Base-by-base conservation (phyloP, 2,888 invertebrate species). In the Serrognathus titanus region DNA sequence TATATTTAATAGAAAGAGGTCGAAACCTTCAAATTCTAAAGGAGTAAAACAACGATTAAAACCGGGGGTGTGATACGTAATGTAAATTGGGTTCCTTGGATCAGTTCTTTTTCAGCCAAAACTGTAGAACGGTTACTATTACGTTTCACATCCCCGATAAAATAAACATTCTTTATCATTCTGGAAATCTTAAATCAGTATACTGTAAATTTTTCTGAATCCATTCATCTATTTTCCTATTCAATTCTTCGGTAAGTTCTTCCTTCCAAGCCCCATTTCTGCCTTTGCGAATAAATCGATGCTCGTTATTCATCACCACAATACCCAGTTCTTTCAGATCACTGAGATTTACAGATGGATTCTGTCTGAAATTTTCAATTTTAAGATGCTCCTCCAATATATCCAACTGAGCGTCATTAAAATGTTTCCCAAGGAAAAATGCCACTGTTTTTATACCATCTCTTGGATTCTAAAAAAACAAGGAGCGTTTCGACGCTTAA, bases 331-430 rank as follows among this genome's bases (percentile, higher is more conserved):
- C 81, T 64, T 80, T 81, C 71, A 89, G 80, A 48, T 84, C 81
- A 57, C 86, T 83, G 49, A 81, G 83, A 71, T 95, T 94, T 0
- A 93, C 88, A 5, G 89, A 86, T 48, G 85, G 83, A 77, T 95
- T 95, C 10, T 85, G 82, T 63, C 88, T 87, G 79, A 97, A 96
- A 72, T 85, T 90, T 8, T 87, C 82, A 61, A 97, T 91, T 68
- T 85, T 83, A 58, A 95, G 83, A 72, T 94, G 91, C 6, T 87
- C 76, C 8, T 83, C 82, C 2, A 96, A 78, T 0, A 80, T 77
- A 0, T 78, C 79, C 57, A 85, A 81, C 24, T 31, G 24, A 7
- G 24, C 24, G 24, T 31, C 24, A 31, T 31, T 31, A 31, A 31
- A 31, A 0, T 74, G 67, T 70, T 86, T 86, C 41, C 78, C 80